phyloP scores from a whole-genome alignment of 2,113 vertebrate genomes.

The Tragulus kanchil region DNA sequence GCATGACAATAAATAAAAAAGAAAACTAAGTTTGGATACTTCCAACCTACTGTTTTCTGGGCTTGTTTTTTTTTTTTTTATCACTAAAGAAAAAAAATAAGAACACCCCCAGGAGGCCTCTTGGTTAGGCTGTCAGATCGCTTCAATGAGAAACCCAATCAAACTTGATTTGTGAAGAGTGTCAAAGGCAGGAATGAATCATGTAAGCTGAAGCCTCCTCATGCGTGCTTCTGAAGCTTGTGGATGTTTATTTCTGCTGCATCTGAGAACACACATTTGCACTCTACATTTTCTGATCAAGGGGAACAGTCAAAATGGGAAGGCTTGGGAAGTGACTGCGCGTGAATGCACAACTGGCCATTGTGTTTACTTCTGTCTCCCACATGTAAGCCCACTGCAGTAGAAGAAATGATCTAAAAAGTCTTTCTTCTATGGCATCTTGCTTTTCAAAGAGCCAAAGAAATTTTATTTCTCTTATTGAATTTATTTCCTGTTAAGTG shows the following conservation, averaged over 20 bases:
- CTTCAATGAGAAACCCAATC: conserved; percentile 67
- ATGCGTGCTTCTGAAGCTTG: not conserved
- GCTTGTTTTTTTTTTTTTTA: conserved; percentile 71
- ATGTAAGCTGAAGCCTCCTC: conserved; percentile 58
- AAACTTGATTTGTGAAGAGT: conserved; percentile 79
- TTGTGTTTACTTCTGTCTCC: not conserved
- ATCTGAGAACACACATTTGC: not conserved
- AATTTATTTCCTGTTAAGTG: not conserved
- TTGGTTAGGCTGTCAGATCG: conserved; percentile 70
- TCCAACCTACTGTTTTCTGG: conserved; percentile 50
- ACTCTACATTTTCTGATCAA: conserved; percentile 22
- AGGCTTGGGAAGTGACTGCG: not conserved
- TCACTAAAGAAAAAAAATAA: not conserved
- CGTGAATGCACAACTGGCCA: not conserved
- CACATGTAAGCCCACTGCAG: not conserved
- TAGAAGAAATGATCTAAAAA: not conserved
- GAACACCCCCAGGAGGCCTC: not conserved
- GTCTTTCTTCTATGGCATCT: conserved; percentile 28
- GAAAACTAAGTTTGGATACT: conserved; percentile 84
- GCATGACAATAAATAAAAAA: conserved; percentile 89
- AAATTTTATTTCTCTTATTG: not conserved
- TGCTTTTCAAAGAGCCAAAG: conserved; percentile 30
- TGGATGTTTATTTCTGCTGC: conserved; percentile 51
- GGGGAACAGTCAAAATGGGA: not conserved
- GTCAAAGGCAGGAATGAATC: conserved; percentile 71